Evolutionary conservation across 2,888 invertebrate species (phyloP), one percentile per base, ranked within the genome.

Genomic region (Phaedon cochleariae): DNA sequence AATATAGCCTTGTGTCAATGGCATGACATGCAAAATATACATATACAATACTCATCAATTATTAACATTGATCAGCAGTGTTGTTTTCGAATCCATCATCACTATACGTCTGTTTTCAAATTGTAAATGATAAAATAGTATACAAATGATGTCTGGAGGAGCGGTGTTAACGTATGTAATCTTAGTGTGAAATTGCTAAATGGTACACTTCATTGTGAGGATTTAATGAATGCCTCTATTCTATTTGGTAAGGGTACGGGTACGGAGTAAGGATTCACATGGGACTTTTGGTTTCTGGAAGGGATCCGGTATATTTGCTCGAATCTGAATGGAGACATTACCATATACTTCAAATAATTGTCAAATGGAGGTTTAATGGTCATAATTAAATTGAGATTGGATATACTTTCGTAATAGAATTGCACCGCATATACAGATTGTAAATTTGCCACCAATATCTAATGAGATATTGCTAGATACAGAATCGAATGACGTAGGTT

Each of bases 191-290:
- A 83, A 83, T 83, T 82, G 82, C 73, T 81, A 81, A 83, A 82
- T 82, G 82, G 80, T 78, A 81, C 81, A 79, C 81, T 77, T 82
- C 81, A 82, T 82, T 82, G 81, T 82, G 80, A 79, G 80, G 81
- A 82, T 81, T 81, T 82, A 82, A 82, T 81, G 80, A 82, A 83
- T 83, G 80, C 80, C 79, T 81, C 79, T 76, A 64, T 73, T 78
- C 74, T 76, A 75, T 68, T 76, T 76, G 73, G 71, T 76, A 68
- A 73, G 57, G 64, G 57, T 62, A 65, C 51, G 77, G 73, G n/a
- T n/a, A n/a, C n/a, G n/a, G n/a, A n/a, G 70, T 76, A 69, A 73
- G 58, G 64, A 53, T 61, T 64, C 46, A 66, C 37, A 53, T 37
- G 55, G 63, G n/a, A 31, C 7, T 37, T 45, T 41, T 55, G 41